Base-by-base conservation (phyloP, 2,797 vertebrate species). In the Argentina silus region DNA sequence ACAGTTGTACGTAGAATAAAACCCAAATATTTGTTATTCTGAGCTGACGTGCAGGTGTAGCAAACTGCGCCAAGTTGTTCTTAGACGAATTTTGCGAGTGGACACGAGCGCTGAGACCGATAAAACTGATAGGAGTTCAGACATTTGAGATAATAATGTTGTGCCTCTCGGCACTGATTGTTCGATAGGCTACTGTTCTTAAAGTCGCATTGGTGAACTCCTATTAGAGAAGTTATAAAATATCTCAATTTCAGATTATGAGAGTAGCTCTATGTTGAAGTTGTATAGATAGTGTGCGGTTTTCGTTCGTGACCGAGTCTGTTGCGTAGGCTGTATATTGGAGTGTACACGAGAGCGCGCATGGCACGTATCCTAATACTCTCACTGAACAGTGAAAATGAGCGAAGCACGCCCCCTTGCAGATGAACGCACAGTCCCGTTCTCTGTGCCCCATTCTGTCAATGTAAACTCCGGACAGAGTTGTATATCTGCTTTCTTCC, bases 391-490 rank as follows among this genome's bases (percentile, higher is more conserved):
- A n/a, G 23, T 43, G 50, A 42, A 15, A 19, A 72, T 72, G 77
- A 74, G 70, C 43, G 67, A 77, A 80, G 83, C 74, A 73, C 84
- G 83, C 85, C 85, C 83, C 79, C 79, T 82, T 81, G 78, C 78
- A 75, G 81, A 66, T 47, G 67, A 61, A 73, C 57, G 75, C 76
- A 36, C 78, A 66, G 69, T 68, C 75, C 65, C 45, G 75, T 59
- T 6, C 61, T 75, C 64, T 51, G 43, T 17, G 9, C 8, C 51
- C 42, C n/a, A 69, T 14, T 42, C 36, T 42, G 14, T n/a, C 50
- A 44, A 44, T 17, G 27, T 7, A 3, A 44, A 47, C 45, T 19
- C 45, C 10, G 0, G 1, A 44, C 10, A 7, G 15, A 64, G 17
- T 64, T 67, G 15, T 17, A 17, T 19, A 55, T 17, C n/a, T 55